Conservation (phyloP, 2,113 vertebrate genomes). For the Coryphaenoides rupestris region DNA sequence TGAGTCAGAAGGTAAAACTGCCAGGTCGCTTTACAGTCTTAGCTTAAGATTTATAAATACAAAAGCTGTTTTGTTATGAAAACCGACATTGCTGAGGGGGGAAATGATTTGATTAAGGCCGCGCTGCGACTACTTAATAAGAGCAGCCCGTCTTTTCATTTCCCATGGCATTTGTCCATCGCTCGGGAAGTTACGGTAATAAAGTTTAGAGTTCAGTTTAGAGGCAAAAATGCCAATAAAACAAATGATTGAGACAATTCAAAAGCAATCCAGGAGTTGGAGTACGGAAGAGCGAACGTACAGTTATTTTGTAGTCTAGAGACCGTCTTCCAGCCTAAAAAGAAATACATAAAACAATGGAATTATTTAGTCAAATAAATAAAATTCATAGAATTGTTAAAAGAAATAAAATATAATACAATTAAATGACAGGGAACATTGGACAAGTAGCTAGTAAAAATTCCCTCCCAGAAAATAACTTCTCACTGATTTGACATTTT, state of each 20-base stretch:
- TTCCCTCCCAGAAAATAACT: constrained; percentile 65
- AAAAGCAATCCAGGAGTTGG: constrained; percentile 24
- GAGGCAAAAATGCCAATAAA: background rate
- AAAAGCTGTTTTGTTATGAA: no score
- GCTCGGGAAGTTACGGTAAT: background rate
- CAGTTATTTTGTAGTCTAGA: constrained; percentile 27
- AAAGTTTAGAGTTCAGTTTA: constrained; percentile 2
- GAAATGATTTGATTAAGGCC: background rate
- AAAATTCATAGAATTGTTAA: constrained; percentile 51
- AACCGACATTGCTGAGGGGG: no score
- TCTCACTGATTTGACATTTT: constrained; percentile 35
- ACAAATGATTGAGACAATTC: constrained; percentile 17
- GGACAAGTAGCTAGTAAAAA: constrained; percentile 59
- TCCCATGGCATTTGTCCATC: constrained; percentile 8
- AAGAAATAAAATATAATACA: constrained; percentile 52
- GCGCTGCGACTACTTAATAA: constrained; percentile 2
- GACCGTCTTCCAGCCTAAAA: constrained; percentile 44
- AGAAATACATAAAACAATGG: constrained; percentile 50
- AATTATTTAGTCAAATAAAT: constrained; percentile 66
- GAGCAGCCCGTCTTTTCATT: constrained; percentile 5
- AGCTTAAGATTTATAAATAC: no score
- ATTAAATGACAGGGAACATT: constrained; percentile 45
- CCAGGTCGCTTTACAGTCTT: no score
- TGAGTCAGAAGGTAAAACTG: no score
- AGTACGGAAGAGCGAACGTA: constrained; percentile 47